These are phyloP conservation scores for Argopecten irradians DNA, from an alignment of 1,140 invertebrate genomes.

Conservation along the genomic window DNA sequence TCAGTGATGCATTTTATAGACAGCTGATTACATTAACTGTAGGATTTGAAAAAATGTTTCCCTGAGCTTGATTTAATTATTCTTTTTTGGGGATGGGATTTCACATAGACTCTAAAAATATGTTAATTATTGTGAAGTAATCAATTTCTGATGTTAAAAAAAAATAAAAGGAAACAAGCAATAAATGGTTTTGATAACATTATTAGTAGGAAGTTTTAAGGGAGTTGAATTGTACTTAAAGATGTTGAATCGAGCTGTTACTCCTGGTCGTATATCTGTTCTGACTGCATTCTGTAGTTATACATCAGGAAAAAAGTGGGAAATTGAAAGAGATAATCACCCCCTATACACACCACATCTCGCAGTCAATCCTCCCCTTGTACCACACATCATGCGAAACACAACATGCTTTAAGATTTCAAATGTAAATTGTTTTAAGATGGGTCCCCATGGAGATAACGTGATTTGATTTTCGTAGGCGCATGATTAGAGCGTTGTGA, in stretches of 20 bases:
- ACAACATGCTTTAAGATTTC: conserved; percentile 22
- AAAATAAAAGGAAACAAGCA: background rate
- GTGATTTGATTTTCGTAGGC: conserved; percentile 1
- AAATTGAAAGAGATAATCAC: conserved; percentile 2
- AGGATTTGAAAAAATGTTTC: background rate
- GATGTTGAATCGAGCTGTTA: background rate
- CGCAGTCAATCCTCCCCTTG: background rate
- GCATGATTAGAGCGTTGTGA: background rate
- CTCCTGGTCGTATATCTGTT: background rate
- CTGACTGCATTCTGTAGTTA: background rate
- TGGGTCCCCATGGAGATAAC: conserved; percentile 12
- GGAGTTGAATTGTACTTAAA: background rate
- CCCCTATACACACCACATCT: background rate
- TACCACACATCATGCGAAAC: background rate
- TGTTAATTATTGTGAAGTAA: background rate
- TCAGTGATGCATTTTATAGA: background rate
- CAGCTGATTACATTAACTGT: background rate
- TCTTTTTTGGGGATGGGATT: background rate
- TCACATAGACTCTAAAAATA: background rate
- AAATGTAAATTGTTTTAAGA: conserved; percentile 19
- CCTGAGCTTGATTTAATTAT: background rate
- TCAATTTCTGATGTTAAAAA: background rate
- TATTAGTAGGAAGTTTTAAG: background rate
- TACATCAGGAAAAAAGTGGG: conserved; percentile 3
- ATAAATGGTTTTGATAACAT: background rate